Conservation (phyloP, 2,888 invertebrate genomes). For the Ptilodon capucinus region DNA sequence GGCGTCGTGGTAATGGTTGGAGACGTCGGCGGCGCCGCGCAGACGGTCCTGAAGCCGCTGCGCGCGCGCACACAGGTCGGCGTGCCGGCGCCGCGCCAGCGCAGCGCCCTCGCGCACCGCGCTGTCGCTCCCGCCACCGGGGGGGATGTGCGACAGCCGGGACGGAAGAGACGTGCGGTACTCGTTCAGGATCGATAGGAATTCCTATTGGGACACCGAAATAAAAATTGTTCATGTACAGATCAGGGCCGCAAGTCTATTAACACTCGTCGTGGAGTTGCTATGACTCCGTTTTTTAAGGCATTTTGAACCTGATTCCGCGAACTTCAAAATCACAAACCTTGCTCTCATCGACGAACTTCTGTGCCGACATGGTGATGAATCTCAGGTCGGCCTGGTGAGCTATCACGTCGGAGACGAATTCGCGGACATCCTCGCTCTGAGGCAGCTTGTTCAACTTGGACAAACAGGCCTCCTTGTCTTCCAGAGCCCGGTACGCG, state of each 20-base stretch:
- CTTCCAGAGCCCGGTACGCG: slow-evolving; percentile 90
- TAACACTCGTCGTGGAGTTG: too few species aligned
- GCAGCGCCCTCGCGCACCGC: slow-evolving; percentile 91
- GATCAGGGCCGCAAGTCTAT: too few species aligned
- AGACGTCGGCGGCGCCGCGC: slow-evolving; percentile 86
- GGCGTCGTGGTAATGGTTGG: slow-evolving; percentile 88
- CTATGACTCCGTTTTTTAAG: too few species aligned
- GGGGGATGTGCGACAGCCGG: slow-evolving; percentile 90
- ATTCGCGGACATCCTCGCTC: slow-evolving; percentile 92
- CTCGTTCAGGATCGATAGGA: slow-evolving; percentile 91
- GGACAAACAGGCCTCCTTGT: slow-evolving; percentile 91
- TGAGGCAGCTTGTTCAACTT: slow-evolving; percentile 88
- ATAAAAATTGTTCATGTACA: too few species aligned
- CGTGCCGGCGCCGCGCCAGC: slow-evolving; percentile 89
- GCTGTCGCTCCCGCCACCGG: slow-evolving; percentile 85
- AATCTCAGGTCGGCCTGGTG: slow-evolving; percentile 98
- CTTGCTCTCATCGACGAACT: slow-evolving; percentile 97
- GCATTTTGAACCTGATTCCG: too few species aligned
- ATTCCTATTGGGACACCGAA: slow-evolving; percentile 83
- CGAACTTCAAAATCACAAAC: too few species aligned
- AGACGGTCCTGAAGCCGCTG: slow-evolving; percentile 92
- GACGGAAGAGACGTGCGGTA: slow-evolving; percentile 93
- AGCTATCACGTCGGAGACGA: slow-evolving; percentile 96
- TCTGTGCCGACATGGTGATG: slow-evolving; percentile 97
- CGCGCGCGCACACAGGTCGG: slow-evolving; percentile 91